Base-by-base conservation (phyloP, 1,140 invertebrate species). In the Pseudobourletiella spinata region DNA sequence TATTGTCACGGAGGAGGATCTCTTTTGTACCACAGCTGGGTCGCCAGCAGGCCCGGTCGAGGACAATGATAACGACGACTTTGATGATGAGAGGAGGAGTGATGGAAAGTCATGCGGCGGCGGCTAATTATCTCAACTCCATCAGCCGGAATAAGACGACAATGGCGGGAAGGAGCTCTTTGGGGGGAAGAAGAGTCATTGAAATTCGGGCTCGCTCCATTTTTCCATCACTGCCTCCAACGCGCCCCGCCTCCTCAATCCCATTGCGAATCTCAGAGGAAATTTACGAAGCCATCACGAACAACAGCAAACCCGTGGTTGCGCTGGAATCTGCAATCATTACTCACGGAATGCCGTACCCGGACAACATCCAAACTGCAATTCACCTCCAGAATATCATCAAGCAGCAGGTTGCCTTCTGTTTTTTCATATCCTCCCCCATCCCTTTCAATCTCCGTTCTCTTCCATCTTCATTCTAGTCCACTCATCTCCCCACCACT, bases 311-410 rank as follows among this genome's bases (percentile, higher is more conserved):
- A 65, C 86, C 91, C 1, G 81, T 98, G 55, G 91, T 99, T 6
- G 94, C 95, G 2, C 76, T 99, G 63, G 96, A 99, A 79, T 95
- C 91, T 15, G 95, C 96, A 2, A 95, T 99, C 51, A 92, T 99
- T 44, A 98, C 95, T 1, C 96, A 99, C 79, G 96, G 96, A 43
- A 94, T 99, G 87, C 95, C 95, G 0, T 89, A 85, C 78, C 96
- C 96, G 0, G 75, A 87, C 35, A 99, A 99, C 79, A 77, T 95
- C 48, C 76, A 87, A 66, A 95, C 90, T 28, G 94, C 94, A 3
- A 35, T 84, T 16, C 76, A 83, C 72, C 86, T 97, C 0, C 91
- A 98, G 77, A 73, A 85, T 60, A 82, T 86, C 58, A 80, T 98
- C 3, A 80, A 83, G 66, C 29, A 43, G 11, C 29, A 20, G 28